Evolutionary conservation across 1,140 invertebrate species (phyloP).

Genomic region (Hesperophylax magnus): DNA sequence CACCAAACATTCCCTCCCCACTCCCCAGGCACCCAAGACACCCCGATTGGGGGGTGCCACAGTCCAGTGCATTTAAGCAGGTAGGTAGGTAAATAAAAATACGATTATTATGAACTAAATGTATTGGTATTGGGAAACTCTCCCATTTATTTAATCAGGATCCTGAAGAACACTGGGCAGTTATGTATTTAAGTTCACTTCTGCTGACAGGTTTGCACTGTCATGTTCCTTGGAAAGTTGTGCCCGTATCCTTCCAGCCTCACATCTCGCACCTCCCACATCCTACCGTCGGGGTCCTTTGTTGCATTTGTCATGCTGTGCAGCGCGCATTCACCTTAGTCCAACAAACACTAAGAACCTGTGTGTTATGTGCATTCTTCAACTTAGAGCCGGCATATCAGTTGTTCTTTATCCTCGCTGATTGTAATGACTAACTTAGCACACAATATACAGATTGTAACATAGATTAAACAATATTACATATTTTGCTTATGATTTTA

Average conservation of each 20-base stretch:
- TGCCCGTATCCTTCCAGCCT: background rate
- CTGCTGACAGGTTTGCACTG: slow-evolving; percentile 2
- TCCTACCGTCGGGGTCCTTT: background rate
- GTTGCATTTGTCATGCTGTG: slow-evolving; percentile 25
- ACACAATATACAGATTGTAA: background rate
- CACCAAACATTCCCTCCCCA: too few species aligned
- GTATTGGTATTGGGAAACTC: too few species aligned
- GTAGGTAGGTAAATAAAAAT: too few species aligned
- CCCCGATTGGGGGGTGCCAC: too few species aligned
- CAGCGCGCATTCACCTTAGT: background rate
- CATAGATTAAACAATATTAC: background rate
- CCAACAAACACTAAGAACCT: background rate
- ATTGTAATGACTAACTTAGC: background rate
- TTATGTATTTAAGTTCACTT: too few species aligned
- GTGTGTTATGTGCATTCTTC: background rate
- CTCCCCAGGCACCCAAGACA: too few species aligned
- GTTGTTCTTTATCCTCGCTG: background rate
- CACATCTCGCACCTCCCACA: too few species aligned
- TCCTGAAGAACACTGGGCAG: too few species aligned
- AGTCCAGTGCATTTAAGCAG: too few species aligned
- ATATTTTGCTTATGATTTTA: too few species aligned
- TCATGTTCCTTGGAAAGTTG: slow-evolving; percentile 13
- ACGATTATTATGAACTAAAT: too few species aligned
- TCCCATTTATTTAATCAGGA: too few species aligned
- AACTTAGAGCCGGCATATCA: background rate